Percentiles rank a stretch among this genome's conserved stretches.
phyloP scores from a whole-genome alignment of 2,113 vertebrate genomes.

The Carassius carassius region DNA sequence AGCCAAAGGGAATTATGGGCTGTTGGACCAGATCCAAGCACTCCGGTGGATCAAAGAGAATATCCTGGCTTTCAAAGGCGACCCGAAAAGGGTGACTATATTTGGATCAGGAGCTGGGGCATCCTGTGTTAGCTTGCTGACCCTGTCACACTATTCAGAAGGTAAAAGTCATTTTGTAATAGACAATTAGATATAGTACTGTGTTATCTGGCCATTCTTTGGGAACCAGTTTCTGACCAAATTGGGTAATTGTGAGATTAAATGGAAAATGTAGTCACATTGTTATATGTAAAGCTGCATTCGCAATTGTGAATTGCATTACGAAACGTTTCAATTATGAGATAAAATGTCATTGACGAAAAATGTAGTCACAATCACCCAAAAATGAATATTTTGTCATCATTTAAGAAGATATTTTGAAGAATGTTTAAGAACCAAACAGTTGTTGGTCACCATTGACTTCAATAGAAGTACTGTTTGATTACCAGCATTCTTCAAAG shows the following conservation, averaged over 20 bases:
- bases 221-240: neutral
- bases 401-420: too few relatives aligned
- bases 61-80: slow-evolving; percentile 92
- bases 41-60: slow-evolving; percentile 97
- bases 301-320: neutral
- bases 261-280: neutral
- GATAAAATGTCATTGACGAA: neutral
- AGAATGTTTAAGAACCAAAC: too few relatives aligned
- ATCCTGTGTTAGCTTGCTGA: slow-evolving; percentile 93
- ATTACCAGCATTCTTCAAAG: too few relatives aligned
- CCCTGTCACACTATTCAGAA: slow-evolving; percentile 96
- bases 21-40: slow-evolving; percentile 97
- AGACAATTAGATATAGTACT: neutral
- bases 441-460: too few relatives aligned
- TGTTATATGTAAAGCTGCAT: neutral
- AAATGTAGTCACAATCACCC: neutral
- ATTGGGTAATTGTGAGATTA: neutral
- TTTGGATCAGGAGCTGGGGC: slow-evolving; percentile 96
- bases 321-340: neutral
- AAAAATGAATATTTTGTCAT: too few relatives aligned
- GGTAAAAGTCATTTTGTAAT: slow-evolving; percentile 72
- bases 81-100: slow-evolving; percentile 93
- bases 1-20: slow-evolving; percentile 95
- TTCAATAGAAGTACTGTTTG: too few relatives aligned
- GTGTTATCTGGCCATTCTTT: neutral